Evolutionary conservation across 2,113 vertebrate species (phyloP).

Genomic region (Colaptes auratus): DNA sequence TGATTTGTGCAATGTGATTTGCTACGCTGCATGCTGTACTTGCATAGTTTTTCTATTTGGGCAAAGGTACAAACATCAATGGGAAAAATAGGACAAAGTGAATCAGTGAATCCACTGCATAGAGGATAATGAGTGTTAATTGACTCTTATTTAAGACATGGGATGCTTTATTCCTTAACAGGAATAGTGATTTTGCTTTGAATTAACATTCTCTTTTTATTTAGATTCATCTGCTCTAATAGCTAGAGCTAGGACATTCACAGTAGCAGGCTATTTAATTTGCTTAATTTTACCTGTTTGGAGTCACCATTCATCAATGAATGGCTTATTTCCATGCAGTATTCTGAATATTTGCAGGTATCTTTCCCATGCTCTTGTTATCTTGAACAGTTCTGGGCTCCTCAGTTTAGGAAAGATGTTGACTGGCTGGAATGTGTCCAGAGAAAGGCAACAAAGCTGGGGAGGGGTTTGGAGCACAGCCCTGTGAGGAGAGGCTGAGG

Average conservation of each 20-base stretch:
- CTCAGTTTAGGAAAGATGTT: too few species aligned
- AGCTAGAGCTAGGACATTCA: background rate
- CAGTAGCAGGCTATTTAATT: background rate
- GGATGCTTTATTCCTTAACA: background rate
- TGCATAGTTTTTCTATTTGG: background rate
- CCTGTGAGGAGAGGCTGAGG: too few species aligned
- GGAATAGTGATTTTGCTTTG: background rate
- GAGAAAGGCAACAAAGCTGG: too few species aligned
- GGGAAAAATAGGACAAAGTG: background rate
- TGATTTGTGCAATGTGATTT: background rate
- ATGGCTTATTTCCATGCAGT: background rate
- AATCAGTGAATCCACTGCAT: background rate
- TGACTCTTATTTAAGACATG: background rate
- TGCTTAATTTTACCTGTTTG: constrained; percentile 10
- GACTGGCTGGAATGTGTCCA: too few species aligned
- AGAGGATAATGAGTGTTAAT: background rate
- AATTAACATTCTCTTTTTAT: background rate
- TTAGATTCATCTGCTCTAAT: background rate
- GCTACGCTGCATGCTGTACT: background rate
- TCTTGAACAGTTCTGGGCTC: background rate
- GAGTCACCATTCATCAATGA: background rate
- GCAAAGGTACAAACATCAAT: background rate
- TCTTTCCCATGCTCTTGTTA: background rate
- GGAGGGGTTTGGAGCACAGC: too few species aligned
- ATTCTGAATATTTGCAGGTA: background rate